Base-by-base conservation (phyloP, 2,113 vertebrate species). In the Istiophorus platypterus region DNA sequence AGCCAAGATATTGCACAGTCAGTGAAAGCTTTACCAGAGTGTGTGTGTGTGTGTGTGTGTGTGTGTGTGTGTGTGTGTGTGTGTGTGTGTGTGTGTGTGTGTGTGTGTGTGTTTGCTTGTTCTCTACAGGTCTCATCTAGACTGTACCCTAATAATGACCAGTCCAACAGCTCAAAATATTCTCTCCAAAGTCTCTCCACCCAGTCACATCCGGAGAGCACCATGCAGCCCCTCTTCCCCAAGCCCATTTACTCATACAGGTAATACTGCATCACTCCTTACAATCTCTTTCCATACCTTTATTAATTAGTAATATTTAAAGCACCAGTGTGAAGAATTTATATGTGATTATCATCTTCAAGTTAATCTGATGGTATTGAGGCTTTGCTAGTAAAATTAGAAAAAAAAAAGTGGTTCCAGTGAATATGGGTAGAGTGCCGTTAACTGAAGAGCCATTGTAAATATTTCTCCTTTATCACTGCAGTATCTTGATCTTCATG, bases 191-290 rank as follows among this genome's bases (percentile, higher is more conserved):
- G 95, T 77, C 92, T 96, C 2, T 93, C 96, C 69, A 92, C 95
- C 54, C 94, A 96, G 59, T 91, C 92, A 80, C 92, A 85, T 59
- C 92, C 94, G 11, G 96, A 97, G 2, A 88, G 15, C 49, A 54
- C 91, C 26, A 92, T 95, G 62, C 96, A 96, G 80, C 89, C 95
- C 5, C 94, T 96, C 66, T 99, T 97, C 80, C 97, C 98, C 20
- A 99, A 99, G 81, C 98, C 98, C 67, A 97, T 99, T 93, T 99
- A 99, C 94, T 99, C 98, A 67, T 99, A 99, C 96, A 99, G 98
- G 98, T 99, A 95, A 47, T 39, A 47, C 10, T 11, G 5, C 29
- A 59, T 42, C 31, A 27, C 8, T 6, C 45, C 13, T 63, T 8
- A 34, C 4, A 2, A 75, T 17, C 5, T 51, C 12, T 69, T 17